Percentiles rank a stretch among this genome's conserved stretches.
Conservation (phyloP, 2,797 vertebrate species). For the Phalanger gymnotis region DNA sequence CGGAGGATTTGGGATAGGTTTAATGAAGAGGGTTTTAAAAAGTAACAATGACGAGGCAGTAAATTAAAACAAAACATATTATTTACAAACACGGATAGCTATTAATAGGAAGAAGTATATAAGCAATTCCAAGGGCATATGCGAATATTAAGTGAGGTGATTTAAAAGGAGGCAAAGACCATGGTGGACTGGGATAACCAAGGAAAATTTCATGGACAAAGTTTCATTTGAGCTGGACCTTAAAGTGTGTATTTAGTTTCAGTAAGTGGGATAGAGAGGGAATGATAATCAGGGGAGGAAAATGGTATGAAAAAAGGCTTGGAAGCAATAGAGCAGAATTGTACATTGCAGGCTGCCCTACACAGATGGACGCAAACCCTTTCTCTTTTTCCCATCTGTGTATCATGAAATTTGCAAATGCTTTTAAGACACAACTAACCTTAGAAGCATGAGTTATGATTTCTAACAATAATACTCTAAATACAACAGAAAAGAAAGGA, state of each 20-base stretch:
- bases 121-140: neutral
- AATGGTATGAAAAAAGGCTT: neutral
- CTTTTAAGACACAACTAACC: neutral
- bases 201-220: neutral
- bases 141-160: neutral
- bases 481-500: neutral
- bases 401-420: neutral
- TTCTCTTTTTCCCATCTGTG: neutral
- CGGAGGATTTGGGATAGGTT: neutral
- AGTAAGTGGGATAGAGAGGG: neutral
- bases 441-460: no score
- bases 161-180: neutral
- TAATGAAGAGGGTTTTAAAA: neutral
- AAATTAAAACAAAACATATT: neutral
- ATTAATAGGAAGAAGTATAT: neutral
- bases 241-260: neutral
- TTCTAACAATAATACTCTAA: accelerated
- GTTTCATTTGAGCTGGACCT: neutral
- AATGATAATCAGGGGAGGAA: neutral
- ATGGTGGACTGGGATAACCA: accelerated
- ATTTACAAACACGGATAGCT: neutral
- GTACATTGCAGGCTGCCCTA: neutral
- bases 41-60: neutral
- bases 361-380: neutral
- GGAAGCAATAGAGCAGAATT: no score